Conservation (phyloP, 2,113 vertebrate species). For the Cynopterus brachyotis region DNA sequence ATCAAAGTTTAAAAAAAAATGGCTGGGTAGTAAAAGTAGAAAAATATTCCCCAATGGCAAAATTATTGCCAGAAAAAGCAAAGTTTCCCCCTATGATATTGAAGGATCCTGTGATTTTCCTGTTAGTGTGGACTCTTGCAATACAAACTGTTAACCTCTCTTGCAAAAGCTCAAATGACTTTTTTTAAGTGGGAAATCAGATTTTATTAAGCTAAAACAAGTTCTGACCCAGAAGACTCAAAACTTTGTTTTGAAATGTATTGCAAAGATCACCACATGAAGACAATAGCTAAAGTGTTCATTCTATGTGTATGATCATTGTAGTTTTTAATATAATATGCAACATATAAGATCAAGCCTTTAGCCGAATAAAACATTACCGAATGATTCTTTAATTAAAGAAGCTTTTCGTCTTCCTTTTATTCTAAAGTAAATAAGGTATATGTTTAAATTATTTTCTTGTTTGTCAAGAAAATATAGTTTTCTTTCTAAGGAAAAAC, state of each 20-base stretch:
- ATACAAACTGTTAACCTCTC: neutral
- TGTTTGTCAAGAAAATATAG: neutral
- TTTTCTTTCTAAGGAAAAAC: neutral
- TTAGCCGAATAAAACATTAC: neutral
- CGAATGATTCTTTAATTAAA: constrained; percentile 5
- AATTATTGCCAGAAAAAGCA: constrained; percentile 31
- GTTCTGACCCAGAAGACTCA: neutral
- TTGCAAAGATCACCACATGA: neutral
- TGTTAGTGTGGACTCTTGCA: neutral
- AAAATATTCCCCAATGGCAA: constrained; percentile 35
- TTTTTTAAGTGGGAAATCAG: neutral
- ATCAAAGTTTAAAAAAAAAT: neutral
- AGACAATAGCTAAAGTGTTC: neutral
- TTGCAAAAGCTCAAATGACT: neutral
- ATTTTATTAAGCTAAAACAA: constrained; percentile 33
- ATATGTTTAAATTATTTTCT: constrained; percentile 23
- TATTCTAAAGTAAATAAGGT: constrained; percentile 6
- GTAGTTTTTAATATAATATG: neutral
- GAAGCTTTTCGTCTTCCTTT: neutral
- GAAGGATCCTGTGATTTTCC: neutral
- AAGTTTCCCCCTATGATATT: neutral
- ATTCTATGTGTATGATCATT: neutral
- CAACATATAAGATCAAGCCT: neutral
- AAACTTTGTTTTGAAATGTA: neutral
- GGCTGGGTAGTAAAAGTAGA: neutral